phyloP scores from a whole-genome alignment of 2,888 invertebrate species.

The Venusia cambrica region DNA sequence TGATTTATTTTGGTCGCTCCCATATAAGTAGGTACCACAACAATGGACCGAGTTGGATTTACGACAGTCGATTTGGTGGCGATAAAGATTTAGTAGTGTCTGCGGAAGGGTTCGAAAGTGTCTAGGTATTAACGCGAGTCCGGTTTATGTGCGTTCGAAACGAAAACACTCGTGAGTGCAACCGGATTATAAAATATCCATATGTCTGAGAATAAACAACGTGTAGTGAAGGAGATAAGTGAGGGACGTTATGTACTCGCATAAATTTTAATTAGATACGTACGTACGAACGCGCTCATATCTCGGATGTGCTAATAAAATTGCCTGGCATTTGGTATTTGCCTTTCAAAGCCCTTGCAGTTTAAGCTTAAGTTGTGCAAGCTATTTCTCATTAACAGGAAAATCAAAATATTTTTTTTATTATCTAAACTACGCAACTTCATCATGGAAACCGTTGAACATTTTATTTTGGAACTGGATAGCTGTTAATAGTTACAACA shows the following conservation, averaged over 20 bases:
- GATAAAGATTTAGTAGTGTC: constrained; percentile 66
- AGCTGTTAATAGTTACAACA: too few species aligned
- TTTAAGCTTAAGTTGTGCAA: too few species aligned
- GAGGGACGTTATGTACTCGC: constrained; percentile 45
- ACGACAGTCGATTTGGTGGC: constrained; percentile 74
- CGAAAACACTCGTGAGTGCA: constrained; percentile 31
- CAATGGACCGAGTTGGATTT: constrained; percentile 73
- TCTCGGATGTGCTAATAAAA: constrained; percentile 46
- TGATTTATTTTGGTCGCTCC: constrained; percentile 78
- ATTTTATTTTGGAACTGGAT: too few species aligned
- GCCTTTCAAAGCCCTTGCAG: too few species aligned
- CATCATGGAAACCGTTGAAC: too few species aligned
- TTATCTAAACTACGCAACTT: too few species aligned
- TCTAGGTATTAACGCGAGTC: constrained; percentile 43
- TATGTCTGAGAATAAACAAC: constrained; percentile 34
- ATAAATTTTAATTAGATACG: constrained; percentile 59
- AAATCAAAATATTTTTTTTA: too few species aligned
- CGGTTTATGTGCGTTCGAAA: constrained; percentile 29
- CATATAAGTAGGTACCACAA: constrained; percentile 74
- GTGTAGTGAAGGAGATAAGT: constrained; percentile 42
- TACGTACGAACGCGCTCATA: constrained; percentile 41
- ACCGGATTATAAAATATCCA: constrained; percentile 34
- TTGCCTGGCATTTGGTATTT: too few species aligned
- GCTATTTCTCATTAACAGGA: too few species aligned
- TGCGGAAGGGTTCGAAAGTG: constrained; percentile 38